Evolutionary conservation across 2,797 vertebrate species (phyloP), one percentile per base, ranked within the genome.

Genomic region (Hoplostethus atlanticus): DNA sequence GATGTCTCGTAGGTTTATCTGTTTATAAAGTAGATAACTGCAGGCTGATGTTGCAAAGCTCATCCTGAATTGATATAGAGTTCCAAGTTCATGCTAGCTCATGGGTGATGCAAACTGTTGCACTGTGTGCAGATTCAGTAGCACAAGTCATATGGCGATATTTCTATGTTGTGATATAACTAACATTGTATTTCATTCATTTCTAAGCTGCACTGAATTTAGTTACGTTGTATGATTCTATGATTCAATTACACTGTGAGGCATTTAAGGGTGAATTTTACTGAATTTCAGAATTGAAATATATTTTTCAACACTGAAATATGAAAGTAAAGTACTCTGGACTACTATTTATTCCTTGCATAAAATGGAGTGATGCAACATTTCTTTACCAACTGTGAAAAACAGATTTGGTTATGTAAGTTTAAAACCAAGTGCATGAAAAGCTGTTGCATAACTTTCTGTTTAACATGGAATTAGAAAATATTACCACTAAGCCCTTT

Each of bases 381-480:
- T 61, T 25, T 47, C 12, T n/a, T 47, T 0, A 58, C 15, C 40
- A 52, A 9, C 17, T 53, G 46, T 11, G 72, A 73, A 25, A 78
- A 61, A 64, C 72, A 73, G 73, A 63, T 77, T 65, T 63, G 48
- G 66, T 87, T 87, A 84, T 42, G 57, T 79, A 51, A 85, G 46
- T 56, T 56, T 71, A 13, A 71, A 40, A 82, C 3, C 6, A 4
- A 40, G 0, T 77, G 12, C n/a, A 76, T 65, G 10, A 84, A 71
- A 58, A 81, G 51, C 44, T 59, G 25, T 88, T 88, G 69, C 79
- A 52, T 80, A 87, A 91, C 71, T 81, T 77, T 72, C 12, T 86
- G 59, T 85, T 79, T 74, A 83, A 73, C 21, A 73, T 68, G 67
- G 72, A 79, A 76, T 82, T 66, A 81, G 16, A 75, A 83, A 84